Conservation (phyloP, 2,888 invertebrate species). For the Orthosia incerta region DNA sequence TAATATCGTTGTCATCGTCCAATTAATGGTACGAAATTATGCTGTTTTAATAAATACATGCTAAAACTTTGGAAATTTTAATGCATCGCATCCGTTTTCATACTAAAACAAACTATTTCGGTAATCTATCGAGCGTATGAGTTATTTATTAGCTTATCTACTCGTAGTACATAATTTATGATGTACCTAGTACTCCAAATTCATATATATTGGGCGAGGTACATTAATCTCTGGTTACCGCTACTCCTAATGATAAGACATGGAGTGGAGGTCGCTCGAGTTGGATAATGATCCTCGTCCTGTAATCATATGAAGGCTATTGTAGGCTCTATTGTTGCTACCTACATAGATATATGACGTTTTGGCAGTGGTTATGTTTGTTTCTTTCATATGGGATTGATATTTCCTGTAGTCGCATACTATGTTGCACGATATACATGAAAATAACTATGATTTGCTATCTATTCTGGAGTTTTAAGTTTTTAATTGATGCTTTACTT, state of each 20-base stretch:
- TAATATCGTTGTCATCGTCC: neutral
- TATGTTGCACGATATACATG: no score
- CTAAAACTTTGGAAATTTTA: constrained; percentile 1
- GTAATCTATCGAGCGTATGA: neutral
- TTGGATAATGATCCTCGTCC: constrained; percentile 52
- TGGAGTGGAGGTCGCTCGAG: constrained; percentile 25
- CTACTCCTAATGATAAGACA: constrained; percentile 55
- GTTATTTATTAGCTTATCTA: constrained; percentile 6
- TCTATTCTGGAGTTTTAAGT: no score
- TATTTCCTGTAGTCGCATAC: neutral
- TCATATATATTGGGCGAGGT: constrained; percentile 39
- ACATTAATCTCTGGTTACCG: constrained; percentile 52
- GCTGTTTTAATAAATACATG: neutral
- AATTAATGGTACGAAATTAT: constrained; percentile 6
- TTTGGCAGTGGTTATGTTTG: neutral
- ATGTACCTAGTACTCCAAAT: constrained; percentile 37
- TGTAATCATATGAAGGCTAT: constrained; percentile 49
- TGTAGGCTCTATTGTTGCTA: constrained; percentile 36
- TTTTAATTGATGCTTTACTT: no score
- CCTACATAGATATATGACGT: constrained; percentile 9
- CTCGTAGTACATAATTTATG: constrained; percentile 51
- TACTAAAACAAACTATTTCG: constrained; percentile 11
- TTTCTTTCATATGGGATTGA: neutral
- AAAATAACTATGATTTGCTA: no score
- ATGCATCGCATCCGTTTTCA: constrained; percentile 12